Percentiles rank a stretch among this genome's conserved stretches.
phyloP scores from a whole-genome alignment of 1,140 invertebrate genomes.

The Tenebrio molitor region DNA sequence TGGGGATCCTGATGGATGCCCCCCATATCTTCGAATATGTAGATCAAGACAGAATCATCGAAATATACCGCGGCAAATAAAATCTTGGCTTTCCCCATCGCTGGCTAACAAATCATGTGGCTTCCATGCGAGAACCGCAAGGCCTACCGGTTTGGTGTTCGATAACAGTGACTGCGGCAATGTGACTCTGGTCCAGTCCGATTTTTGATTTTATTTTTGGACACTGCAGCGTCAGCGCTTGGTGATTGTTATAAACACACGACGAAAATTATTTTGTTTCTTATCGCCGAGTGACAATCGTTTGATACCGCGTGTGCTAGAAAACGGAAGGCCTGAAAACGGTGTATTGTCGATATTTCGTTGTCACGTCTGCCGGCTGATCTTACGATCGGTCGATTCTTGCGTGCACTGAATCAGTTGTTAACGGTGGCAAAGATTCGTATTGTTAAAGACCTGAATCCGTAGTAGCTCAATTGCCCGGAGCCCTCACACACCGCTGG shows the following conservation, averaged over 20 bases:
- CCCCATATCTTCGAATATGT: slow-evolving; percentile 99
- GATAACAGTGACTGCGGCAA: slow-evolving; percentile 38
- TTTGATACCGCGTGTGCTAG: slow-evolving; percentile 45
- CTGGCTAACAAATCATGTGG: slow-evolving; percentile 59
- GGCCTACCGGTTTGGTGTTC: slow-evolving; percentile 54
- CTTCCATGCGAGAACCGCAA: slow-evolving; percentile 59
- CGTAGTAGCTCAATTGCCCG: slow-evolving; percentile 52
- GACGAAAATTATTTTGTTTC: slow-evolving; percentile 57
- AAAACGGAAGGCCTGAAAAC: slow-evolving; percentile 36
- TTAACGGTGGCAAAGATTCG: slow-evolving; percentile 41
- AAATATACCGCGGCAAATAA: slow-evolving; percentile 93
- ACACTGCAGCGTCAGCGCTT: slow-evolving; percentile 41
- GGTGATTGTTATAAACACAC: slow-evolving; percentile 47
- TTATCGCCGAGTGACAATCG: slow-evolving; percentile 64
- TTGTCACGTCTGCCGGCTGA: slow-evolving; percentile 31
- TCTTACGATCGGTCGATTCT: slow-evolving; percentile 1
- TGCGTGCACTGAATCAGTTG: slow-evolving; percentile 36
- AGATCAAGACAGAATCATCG: slow-evolving; percentile 96
- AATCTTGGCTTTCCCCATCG: slow-evolving; percentile 54
- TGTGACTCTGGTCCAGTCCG: slow-evolving; percentile 3
- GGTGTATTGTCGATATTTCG: slow-evolving; percentile 43
- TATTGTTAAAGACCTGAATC: slow-evolving; percentile 49
- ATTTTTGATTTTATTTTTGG: slow-evolving; percentile 18
- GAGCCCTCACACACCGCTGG: slow-evolving; percentile 38
- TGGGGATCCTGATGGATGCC: slow-evolving; percentile 98